Evolutionary conservation across 2,888 invertebrate species (phyloP).

Genomic region (Merodon equestris): DNA sequence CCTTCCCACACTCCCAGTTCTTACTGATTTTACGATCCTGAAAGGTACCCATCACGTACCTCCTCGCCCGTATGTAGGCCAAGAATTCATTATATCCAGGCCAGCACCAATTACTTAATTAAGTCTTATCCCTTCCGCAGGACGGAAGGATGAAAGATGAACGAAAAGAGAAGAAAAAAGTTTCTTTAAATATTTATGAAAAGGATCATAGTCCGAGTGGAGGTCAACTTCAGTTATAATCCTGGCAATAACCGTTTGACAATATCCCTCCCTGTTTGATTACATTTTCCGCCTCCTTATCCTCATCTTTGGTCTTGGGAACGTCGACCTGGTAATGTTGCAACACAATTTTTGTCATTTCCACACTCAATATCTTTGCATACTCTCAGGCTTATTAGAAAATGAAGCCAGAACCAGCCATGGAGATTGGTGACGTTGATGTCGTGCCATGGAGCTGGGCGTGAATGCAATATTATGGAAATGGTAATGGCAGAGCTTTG

Average conservation of each 20-base stretch:
- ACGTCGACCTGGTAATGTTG: conserved; percentile 39
- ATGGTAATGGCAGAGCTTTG: conserved; percentile 59
- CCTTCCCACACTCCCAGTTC: conserved; percentile 24
- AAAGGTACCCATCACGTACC: not conserved
- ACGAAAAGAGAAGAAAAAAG: conserved; percentile 1
- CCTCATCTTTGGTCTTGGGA: conserved; percentile 1
- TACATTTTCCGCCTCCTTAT: not conserved
- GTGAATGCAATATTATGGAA: conserved; percentile 67
- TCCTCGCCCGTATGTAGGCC: conserved; percentile 15
- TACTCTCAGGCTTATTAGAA: conserved; percentile 66
- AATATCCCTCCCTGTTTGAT: conserved; percentile 4
- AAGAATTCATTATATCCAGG: conserved; percentile 41
- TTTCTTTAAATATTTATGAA: conserved; percentile 67
- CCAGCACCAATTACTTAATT: conserved; percentile 64
- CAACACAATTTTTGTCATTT: conserved; percentile 41
- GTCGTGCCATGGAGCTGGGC: conserved; percentile 21
- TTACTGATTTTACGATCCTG: not conserved
- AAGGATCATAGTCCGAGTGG: conserved; percentile 42
- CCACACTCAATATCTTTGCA: conserved; percentile 66
- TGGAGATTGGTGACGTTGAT: conserved; percentile 16
- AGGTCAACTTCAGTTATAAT: conserved; percentile 53
- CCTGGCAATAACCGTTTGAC: conserved; percentile 43
- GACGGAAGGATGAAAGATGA: conserved; percentile 20
- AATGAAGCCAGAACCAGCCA: conserved; percentile 34
- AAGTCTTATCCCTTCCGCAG: conserved; percentile 43